phyloP scores from a whole-genome alignment of 1,140 invertebrate species.

The Cryptotermes secundus region DNA sequence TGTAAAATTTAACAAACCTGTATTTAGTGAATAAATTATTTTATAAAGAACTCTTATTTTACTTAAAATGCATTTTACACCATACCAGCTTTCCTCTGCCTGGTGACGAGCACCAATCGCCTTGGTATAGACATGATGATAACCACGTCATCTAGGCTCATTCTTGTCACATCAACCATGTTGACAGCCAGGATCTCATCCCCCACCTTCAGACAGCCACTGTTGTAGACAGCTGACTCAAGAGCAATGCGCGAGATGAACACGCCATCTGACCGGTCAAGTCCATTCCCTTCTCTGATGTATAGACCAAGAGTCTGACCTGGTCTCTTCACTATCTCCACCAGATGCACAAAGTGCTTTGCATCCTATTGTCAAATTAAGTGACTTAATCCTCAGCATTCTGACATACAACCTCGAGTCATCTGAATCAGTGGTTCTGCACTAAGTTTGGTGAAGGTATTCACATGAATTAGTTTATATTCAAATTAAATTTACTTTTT shows the following conservation, averaged over 20 bases:
- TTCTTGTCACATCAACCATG: slow-evolving; percentile 93
- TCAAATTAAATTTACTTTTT: no score
- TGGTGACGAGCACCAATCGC: slow-evolving; percentile 87
- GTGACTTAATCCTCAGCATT: neutral
- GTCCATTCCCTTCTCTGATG: slow-evolving; percentile 94
- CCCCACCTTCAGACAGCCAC: slow-evolving; percentile 93
- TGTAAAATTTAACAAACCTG: no score
- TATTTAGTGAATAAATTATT: no score
- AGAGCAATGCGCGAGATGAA: slow-evolving; percentile 98
- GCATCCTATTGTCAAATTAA: slow-evolving; percentile 59
- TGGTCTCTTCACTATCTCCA: slow-evolving; percentile 98
- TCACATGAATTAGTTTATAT: no score
- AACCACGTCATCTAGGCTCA: slow-evolving; percentile 98
- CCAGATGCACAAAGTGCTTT: slow-evolving; percentile 85
- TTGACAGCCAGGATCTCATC: slow-evolving; percentile 98
- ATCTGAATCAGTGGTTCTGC: no score
- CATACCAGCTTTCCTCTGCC: slow-evolving; percentile 52
- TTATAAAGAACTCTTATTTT: no score
- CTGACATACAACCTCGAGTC: no score
- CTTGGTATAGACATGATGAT: slow-evolving; percentile 99
- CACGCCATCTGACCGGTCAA: slow-evolving; percentile 90
- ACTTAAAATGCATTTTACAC: neutral
- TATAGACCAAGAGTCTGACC: slow-evolving; percentile 98
- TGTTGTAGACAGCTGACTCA: slow-evolving; percentile 94
- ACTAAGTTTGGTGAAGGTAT: no score